Percentiles rank a stretch among this genome's conserved stretches.
phyloP scores from a whole-genome alignment of 1,140 invertebrate species.

The Trinorchestia longiramus region DNA sequence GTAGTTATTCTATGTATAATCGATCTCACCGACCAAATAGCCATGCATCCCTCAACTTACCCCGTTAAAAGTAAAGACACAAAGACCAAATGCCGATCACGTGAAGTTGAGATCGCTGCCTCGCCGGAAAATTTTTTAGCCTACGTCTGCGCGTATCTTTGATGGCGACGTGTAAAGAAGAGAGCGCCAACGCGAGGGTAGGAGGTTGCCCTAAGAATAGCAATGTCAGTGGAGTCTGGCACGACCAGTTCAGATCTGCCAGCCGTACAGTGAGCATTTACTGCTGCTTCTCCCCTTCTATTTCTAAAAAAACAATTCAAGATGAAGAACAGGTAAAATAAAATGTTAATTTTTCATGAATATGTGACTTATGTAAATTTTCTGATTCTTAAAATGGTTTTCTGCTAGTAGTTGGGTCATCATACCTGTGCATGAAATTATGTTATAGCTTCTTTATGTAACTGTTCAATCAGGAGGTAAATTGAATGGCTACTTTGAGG shows the following conservation, averaged over 20 bases:
- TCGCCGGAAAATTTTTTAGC: slow-evolving; percentile 27
- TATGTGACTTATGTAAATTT: neutral
- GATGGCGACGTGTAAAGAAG: neutral
- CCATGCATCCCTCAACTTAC: neutral
- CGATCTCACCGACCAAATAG: neutral
- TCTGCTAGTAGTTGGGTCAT: neutral
- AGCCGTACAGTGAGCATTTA: slow-evolving; percentile 12
- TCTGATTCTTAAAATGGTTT: neutral
- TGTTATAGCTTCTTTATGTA: too few species aligned
- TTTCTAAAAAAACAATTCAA: neutral
- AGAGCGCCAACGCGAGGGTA: neutral
- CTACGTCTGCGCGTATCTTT: slow-evolving; percentile 18
- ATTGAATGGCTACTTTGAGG: too few species aligned
- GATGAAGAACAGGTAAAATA: slow-evolving; percentile 47
- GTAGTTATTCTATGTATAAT: neutral
- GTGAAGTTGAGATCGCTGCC: neutral
- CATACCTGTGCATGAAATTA: neutral
- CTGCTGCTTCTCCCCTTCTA: neutral
- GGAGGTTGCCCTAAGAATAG: slow-evolving; percentile 15
- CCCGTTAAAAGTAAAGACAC: neutral
- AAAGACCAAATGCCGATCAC: neutral
- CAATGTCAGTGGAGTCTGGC: neutral
- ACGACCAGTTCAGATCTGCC: slow-evolving; percentile 13
- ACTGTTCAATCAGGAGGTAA: too few species aligned
- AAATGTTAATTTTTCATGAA: neutral